Base-by-base conservation (phyloP, 2,797 vertebrate genomes). In the Luscinia luscinia region DNA sequence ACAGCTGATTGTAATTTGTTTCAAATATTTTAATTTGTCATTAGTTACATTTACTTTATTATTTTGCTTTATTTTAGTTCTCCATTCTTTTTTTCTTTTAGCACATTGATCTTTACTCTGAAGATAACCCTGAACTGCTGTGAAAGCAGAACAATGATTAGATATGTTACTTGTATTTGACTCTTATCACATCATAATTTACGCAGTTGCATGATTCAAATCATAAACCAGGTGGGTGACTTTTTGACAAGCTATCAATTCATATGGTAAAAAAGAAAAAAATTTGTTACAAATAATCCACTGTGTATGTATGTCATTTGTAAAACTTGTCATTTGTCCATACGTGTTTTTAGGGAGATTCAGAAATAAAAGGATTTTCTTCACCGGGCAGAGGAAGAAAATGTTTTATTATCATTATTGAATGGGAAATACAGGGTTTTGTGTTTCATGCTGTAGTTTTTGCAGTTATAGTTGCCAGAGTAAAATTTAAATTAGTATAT, bases 41-140 rank as follows among this genome's bases (percentile, higher is more conserved):
- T 92, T 55, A 68, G 89, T 92, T 95, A 90, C 82, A 40, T 97
- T 94, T 86, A 84, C 92, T 90, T 97, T 97, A 83, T 96, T 97
- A 96, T 98, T 97, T 97, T 94, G 96, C 96, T 97, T 98, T 97
- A 89, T 97, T 98, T 98, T 97, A 96, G 96, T 98, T 98, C 86
- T 97, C 96, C 94, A 95, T 94, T 97, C 97, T 98, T 96, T 96
- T 97, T 97, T 97, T 90, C 95, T 98, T 98, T 97, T 98, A 98
- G 98, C 97, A 91, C 96, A 96, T 98, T 97, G 97, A 96, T 96
- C 96, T 98, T 96, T 98, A 96, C 97, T 96, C 96, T 94, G 97
- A 88, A 98, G 98, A 97, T 95, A 96, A 96, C 73, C 95, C 91
- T 92, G 96, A 96, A 95, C 90, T 96, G 95, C 97, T 96, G 95